Conservation (phyloP, 2,888 invertebrate genomes). For the Uloborus plumipes region DNA sequence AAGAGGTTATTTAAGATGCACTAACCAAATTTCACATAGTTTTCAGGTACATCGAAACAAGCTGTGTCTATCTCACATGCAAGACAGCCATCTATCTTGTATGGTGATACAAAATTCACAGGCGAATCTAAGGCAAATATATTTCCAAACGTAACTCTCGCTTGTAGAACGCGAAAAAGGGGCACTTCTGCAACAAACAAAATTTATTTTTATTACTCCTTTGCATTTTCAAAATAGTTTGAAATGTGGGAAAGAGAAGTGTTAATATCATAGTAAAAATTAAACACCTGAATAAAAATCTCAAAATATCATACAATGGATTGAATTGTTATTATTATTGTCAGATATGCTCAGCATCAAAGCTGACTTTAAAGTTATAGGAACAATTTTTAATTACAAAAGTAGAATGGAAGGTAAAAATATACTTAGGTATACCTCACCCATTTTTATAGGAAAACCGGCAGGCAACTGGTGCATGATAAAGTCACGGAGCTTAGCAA, state of each 20-base stretch:
- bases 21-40: slow-evolving; percentile 56
- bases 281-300: no score
- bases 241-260: background rate
- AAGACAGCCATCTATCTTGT: slow-evolving; percentile 60
- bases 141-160: slow-evolving; percentile 96
- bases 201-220: background rate
- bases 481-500: slow-evolving; percentile 96
- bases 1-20: no score
- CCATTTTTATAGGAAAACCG: slow-evolving; percentile 97
- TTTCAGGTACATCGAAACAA: slow-evolving; percentile 61
- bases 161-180: slow-evolving; percentile 94
- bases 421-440: slow-evolving; percentile 73
- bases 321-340: no score
- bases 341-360: no score
- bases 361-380: no score
- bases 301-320: no score
- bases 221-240: no score
- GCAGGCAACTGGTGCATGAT: slow-evolving; percentile 97
- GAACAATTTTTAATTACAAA: no score
- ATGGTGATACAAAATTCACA: slow-evolving; percentile 73
- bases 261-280: no score
- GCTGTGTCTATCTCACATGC: slow-evolving; percentile 59
- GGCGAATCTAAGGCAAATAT: slow-evolving; percentile 87
- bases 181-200: slow-evolving; percentile 84
- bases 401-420: no score